Percentiles rank a stretch among this genome's conserved stretches.
These are phyloP conservation scores for Fistularia commersonii DNA, from an alignment of 2,797 vertebrate genomes.

Conservation along the genomic window DNA sequence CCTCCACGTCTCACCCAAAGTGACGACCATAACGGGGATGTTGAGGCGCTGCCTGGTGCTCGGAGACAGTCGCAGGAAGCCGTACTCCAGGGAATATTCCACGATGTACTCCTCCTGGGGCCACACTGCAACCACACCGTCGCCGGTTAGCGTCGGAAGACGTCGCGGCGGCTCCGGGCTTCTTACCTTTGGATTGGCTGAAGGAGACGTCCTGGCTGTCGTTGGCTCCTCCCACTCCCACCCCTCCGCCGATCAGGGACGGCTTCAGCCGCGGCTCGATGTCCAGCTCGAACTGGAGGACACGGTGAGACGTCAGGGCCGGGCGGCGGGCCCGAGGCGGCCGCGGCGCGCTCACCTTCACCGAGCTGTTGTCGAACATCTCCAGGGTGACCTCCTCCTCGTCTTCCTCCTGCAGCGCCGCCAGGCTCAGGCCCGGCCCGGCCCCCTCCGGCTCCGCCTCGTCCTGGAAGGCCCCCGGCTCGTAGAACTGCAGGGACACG, in stretches of 20 bases:
- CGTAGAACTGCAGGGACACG: conserved; percentile 91
- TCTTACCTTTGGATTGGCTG: conserved; percentile 89
- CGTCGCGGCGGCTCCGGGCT: conserved; percentile 43
- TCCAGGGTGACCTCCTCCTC: conserved; percentile 90
- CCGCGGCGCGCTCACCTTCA: conserved; percentile 76
- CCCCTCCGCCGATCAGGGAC: conserved; percentile 62
- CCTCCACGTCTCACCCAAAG: conserved; percentile 77
- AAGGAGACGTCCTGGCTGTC: conserved; percentile 88
- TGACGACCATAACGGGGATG: conserved; percentile 98
- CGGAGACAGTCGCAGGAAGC: conserved; percentile 92
- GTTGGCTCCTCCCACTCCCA: conserved; percentile 65
- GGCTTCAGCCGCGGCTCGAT: conserved; percentile 90
- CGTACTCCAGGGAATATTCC: conserved; percentile 94
- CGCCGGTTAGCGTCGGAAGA: neutral
- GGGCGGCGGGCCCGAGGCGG: no score
- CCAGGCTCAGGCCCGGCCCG: conserved; percentile 76
- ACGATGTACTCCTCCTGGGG: conserved; percentile 96
- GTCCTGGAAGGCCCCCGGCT: conserved; percentile 73
- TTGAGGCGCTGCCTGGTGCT: conserved; percentile 91
- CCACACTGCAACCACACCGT: conserved; percentile 77
- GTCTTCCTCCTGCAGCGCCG: conserved; percentile 72
- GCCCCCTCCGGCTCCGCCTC: conserved; percentile 29
- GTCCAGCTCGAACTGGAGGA: conserved; percentile 85
- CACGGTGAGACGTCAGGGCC: neutral
- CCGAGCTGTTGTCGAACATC: conserved; percentile 92